phyloP scores from a whole-genome alignment of 2,888 invertebrate species.

The Exephanes ischioxanthus region DNA sequence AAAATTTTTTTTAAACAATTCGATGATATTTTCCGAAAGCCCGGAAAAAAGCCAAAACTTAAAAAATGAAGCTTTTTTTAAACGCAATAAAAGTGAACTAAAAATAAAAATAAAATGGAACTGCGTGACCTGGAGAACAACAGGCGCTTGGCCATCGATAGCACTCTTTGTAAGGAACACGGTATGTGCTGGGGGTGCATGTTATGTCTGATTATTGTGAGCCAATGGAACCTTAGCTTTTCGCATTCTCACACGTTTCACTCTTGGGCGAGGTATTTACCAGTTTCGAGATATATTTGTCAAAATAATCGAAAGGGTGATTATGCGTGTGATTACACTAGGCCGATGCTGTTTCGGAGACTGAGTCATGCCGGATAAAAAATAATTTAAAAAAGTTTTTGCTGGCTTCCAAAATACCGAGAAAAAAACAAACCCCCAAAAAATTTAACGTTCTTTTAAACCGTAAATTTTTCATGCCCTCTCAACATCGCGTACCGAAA shows the following conservation, averaged over 20 bases:
- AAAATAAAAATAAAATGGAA: conserved; percentile 22
- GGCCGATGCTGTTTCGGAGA: neutral
- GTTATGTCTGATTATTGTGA: neutral
- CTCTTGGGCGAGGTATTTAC: too few relatives aligned
- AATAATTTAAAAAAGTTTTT: too few relatives aligned
- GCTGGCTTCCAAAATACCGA: too few relatives aligned
- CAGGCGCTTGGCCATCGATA: conserved; percentile 46
- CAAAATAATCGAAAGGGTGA: neutral
- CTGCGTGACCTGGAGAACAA: conserved; percentile 45
- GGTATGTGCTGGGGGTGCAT: neutral
- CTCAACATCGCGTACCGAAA: neutral
- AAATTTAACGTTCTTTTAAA: neutral
- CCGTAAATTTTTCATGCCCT: neutral
- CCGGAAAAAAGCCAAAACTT: too few relatives aligned
- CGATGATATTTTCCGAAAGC: too few relatives aligned
- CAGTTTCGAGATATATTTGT: neutral
- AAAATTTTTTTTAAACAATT: neutral
- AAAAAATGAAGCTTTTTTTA: conserved; percentile 3
- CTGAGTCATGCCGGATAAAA: neutral
- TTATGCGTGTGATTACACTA: neutral
- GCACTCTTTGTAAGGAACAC: neutral
- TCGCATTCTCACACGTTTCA: too few relatives aligned
- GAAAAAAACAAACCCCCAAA: too few relatives aligned
- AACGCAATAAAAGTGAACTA: conserved; percentile 65
- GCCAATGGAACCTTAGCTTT: neutral